Base-by-base conservation (phyloP, 2,113 vertebrate genomes). In the Etia nguti region DNA sequence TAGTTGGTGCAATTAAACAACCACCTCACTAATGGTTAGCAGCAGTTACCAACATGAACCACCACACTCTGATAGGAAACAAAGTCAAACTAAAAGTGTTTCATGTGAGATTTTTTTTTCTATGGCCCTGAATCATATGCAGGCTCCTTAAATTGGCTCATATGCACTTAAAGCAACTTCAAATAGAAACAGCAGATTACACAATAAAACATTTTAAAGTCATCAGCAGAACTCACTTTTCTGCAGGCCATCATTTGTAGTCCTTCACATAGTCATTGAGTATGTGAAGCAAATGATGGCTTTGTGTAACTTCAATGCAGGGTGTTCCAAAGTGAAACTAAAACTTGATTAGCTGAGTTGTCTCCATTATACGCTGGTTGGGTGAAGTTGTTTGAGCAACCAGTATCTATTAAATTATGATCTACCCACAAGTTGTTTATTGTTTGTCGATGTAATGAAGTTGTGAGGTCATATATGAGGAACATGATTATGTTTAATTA, bases 371-470 rank as follows among this genome's bases (percentile, higher is more conserved):
- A 50, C 10, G 48, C 70, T 31, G 46, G 43, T 26, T 31, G 46
- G 46, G 10, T 50, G 6, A 4, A 50, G 16, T 4, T 4, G 16
- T 77, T 50, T 77, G 70, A 77, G 16, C 26, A 20, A 50, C 26
- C 10, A n/a, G 0, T 77, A 31, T 31, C 24, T 50, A 75, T 31
- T 77, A 50, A 77, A 77, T 50, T 31, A 31, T 77, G 41, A 48
- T 50, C 24, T 29, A 10, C 16, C 16, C 43, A 77, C 24, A 50
- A 77, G 43, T 26, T 29, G 38, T 43, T 16, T 24, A 50, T 75
- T 26, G 0, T 75, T 20, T 75, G 0, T 75, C 0, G 1, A 20
- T 2, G 24, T 20, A 50, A 50, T 48, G 26, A 50, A 48, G 24
- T 12, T 50, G 43, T 50, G 43, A 75, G 15, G 10, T 65, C 60